phyloP scores from a whole-genome alignment of 2,888 invertebrate genomes.

The Sthenelais limicola region DNA sequence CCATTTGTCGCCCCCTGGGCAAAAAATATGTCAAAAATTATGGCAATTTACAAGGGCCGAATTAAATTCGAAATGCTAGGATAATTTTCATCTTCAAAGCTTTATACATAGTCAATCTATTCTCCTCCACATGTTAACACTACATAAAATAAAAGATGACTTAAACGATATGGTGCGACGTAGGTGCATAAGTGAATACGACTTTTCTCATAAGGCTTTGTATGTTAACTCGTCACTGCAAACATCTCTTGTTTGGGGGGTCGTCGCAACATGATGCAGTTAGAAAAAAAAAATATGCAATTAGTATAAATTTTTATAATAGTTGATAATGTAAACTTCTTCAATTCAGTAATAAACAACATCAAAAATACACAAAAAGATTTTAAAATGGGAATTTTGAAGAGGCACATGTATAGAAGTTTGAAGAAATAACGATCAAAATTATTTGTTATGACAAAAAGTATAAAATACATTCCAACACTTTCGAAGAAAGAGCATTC shows the following conservation, averaged over 20 bases:
- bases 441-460: slow-evolving; percentile 37
- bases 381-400: slow-evolving; percentile 38
- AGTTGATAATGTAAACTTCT: slow-evolving; percentile 3
- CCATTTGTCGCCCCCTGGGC: not conserved
- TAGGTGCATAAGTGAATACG: not conserved
- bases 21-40: too few species aligned
- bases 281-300: slow-evolving; percentile 37
- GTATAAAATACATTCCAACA: slow-evolving; percentile 39
- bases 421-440: slow-evolving; percentile 35
- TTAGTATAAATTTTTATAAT: slow-evolving; percentile 31
- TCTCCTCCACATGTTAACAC: too few species aligned
- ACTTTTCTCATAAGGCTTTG: slow-evolving; percentile 24
- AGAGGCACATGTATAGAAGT: slow-evolving; percentile 33
- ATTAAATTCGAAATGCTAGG: too few species aligned
- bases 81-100: too few species aligned
- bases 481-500: slow-evolving; percentile 34
- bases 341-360: slow-evolving; percentile 34
- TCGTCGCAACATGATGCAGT: slow-evolving; percentile 38
- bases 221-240: slow-evolving; percentile 39
- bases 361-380: slow-evolving; percentile 35
- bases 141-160: too few species aligned
- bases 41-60: too few species aligned
- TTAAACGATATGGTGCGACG: slow-evolving; percentile 16
- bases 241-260: slow-evolving; percentile 23
- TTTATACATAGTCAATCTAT: too few species aligned